A percentile compares a stretch with the other conserved stretches of the same genome.
phyloP scores from a whole-genome alignment of 2,888 invertebrate species.

The Neoscelio sp. region DNA sequence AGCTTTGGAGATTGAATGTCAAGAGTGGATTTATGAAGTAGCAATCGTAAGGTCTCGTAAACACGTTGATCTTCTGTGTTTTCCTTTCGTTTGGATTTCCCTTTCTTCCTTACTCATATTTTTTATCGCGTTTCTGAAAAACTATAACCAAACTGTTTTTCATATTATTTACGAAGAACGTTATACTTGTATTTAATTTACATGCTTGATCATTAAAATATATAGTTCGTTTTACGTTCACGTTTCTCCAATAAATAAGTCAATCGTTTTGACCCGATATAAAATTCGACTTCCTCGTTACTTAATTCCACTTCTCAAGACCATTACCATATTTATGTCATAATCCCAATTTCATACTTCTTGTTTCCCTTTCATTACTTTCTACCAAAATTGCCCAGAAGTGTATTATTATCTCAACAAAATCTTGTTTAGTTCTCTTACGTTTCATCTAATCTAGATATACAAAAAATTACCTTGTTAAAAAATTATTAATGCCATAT shows the following conservation, averaged over 20 bases:
- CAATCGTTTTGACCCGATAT: slow-evolving; percentile 25
- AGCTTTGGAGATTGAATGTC: neutral
- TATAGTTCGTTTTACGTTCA: slow-evolving; percentile 4
- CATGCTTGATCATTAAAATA: neutral
- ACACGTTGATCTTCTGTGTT: slow-evolving; percentile 28
- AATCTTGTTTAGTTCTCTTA: too few relatives aligned
- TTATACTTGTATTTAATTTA: too few relatives aligned
- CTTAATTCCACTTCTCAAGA: slow-evolving; percentile 13
- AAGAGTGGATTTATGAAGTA: slow-evolving; percentile 24
- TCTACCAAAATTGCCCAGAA: too few relatives aligned
- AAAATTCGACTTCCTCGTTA: slow-evolving; percentile 22
- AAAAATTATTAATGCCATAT: too few relatives aligned
- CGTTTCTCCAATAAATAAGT: slow-evolving; percentile 40
- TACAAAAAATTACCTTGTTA: too few relatives aligned
- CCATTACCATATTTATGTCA: slow-evolving; percentile 7
- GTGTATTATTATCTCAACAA: too few relatives aligned
- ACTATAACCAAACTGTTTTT: too few relatives aligned
- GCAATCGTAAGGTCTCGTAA: slow-evolving; percentile 18
- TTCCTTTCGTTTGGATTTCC: slow-evolving; percentile 34
- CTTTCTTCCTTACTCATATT: slow-evolving; percentile 23
- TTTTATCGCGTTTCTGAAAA: neutral
- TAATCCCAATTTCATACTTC: too few relatives aligned
- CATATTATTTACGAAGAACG: too few relatives aligned
- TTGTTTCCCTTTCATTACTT: too few relatives aligned
- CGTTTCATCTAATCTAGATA: too few relatives aligned